Evolutionary conservation across 1,140 invertebrate genomes (phyloP), one percentile per base, ranked within the genome.

Genomic region (Harlomillsia oculata): DNA sequence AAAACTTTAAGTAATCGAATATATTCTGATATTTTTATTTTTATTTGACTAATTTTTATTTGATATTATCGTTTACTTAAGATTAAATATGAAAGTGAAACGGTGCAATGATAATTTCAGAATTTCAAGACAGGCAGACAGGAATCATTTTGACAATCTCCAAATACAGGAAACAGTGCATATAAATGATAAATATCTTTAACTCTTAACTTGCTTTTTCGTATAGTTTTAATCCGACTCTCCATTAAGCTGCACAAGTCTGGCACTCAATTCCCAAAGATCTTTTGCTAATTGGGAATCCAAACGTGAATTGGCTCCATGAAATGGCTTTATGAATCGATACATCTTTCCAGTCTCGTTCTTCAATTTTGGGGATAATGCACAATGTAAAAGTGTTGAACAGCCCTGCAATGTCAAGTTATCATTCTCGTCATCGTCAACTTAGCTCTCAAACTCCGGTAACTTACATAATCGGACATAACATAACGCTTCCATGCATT

Each of bases 341-440:
- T 74, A 70, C 34, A 65, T 66, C 8, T 49, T 36, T 40, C 72
- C 70, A 36, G 67, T 65, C 56, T 71, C 66, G 5, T 56, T 56
- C 44, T 66, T 65, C 37, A 69, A 62, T 49, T 69, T 63, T 39
- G 69, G 66, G 1, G 66, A 66, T 3, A 71, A 52, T 21, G 72
- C 66, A 61, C 72, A 74, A 52, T 72, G 64, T 1, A 75, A 46
- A 34, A 69, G 63, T 9, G 71, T 70, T 53, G 74, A 71, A 25
- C 65, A 61, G n/a, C 70, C 73, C 69, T 74, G 64, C 16, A 53
- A 30, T 18, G 29, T 26, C n/a, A 59, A 28, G 58, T 37, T 18
- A 46, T 21, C 36, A 29, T 43, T 20, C 43, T 29, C 6, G 16
- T 26, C 14, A 43, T 23, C 21, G 39, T 49, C 26, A 9, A 23